These are phyloP conservation scores for Cryptus armator DNA, from an alignment of 2,888 invertebrate species.

Conservation along the genomic window DNA sequence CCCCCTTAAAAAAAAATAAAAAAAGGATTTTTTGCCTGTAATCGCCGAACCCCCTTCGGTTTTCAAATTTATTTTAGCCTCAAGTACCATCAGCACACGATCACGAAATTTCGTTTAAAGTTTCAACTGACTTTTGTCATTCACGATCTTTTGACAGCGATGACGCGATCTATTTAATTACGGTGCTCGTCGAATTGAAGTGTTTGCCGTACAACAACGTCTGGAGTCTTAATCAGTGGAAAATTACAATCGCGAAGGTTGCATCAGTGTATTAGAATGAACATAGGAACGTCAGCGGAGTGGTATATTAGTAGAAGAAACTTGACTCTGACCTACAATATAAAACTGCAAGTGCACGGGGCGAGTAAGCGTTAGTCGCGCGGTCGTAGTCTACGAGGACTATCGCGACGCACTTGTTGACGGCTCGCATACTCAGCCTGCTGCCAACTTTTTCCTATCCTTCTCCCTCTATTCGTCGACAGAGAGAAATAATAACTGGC, in stretches of 20 bases:
- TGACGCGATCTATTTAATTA: background rate
- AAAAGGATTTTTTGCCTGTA: no score
- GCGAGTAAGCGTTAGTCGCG: constrained; percentile 55
- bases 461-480: constrained; percentile 2
- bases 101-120: no score
- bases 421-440: constrained; percentile 10
- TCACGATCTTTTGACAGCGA: background rate
- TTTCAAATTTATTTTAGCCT: no score
- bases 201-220: background rate
- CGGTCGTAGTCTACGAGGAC: constrained; percentile 35
- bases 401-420: constrained; percentile 38
- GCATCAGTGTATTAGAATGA: constrained; percentile 63
- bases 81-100: background rate
- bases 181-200: background rate
- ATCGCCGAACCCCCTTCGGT: no score
- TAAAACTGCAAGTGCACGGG: constrained; percentile 73
- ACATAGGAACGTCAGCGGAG: constrained; percentile 57
- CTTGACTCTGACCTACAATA: constrained; percentile 79
- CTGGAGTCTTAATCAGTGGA: constrained; percentile 54
- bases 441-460: constrained; percentile 24
- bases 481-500: constrained; percentile 46
- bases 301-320: constrained; percentile 73
- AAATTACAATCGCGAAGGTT: constrained; percentile 66
- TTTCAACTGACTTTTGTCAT: background rate
- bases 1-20: no score